Evolutionary conservation across 1,140 invertebrate species (phyloP).

Genomic region (Adoxophyes honmai): DNA sequence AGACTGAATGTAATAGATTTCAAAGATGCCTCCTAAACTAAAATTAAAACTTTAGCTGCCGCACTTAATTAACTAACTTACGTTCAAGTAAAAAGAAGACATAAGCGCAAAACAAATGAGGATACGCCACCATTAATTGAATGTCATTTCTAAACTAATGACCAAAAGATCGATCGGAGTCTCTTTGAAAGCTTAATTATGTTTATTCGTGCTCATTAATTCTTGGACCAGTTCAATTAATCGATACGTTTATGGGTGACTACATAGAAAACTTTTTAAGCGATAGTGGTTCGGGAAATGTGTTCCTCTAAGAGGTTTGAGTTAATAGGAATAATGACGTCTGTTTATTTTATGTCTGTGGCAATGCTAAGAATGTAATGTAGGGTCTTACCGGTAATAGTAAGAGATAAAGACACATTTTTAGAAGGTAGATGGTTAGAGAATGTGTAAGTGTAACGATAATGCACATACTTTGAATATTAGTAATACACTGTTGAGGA

Average conservation of each 20-base stretch:
- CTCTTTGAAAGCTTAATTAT: slow-evolving; percentile 67
- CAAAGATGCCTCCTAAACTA: too few species aligned
- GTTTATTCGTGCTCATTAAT: slow-evolving; percentile 64
- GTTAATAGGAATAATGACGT: slow-evolving; percentile 8
- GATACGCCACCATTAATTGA: slow-evolving; percentile 45
- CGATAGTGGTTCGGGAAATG: not conserved
- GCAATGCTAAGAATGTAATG: not conserved
- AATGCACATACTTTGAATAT: too few species aligned
- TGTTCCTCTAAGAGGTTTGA: not conserved
- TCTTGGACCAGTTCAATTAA: slow-evolving; percentile 55
- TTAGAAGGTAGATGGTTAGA: not conserved
- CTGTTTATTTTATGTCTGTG: not conserved
- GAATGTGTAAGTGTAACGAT: too few species aligned
- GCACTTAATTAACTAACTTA: not conserved
- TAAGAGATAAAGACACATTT: not conserved
- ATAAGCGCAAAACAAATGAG: slow-evolving; percentile 39
- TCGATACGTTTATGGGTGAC: slow-evolving; percentile 38
- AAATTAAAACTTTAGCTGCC: too few species aligned
- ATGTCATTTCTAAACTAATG: slow-evolving; percentile 57
- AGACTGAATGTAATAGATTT: too few species aligned
- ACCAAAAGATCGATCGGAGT: slow-evolving; percentile 49
- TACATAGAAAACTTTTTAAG: slow-evolving; percentile 19
- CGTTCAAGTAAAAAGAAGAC: not conserved
- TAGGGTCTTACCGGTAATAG: not conserved
- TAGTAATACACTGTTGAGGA: too few species aligned